phyloP scores from a whole-genome alignment of 2,797 vertebrate genomes.

The Cossypha heuglini region DNA sequence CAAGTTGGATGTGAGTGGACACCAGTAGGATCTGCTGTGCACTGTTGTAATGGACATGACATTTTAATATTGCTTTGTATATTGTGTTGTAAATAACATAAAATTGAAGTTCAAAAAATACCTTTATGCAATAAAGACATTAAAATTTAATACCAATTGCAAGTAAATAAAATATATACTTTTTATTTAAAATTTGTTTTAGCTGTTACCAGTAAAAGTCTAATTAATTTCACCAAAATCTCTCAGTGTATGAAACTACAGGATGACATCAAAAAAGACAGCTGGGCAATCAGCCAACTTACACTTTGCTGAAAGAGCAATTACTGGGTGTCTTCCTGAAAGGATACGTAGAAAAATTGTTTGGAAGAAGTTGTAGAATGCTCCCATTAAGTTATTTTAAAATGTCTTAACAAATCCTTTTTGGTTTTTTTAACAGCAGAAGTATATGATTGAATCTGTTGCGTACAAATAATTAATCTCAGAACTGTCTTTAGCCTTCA shows the following conservation, averaged over 20 bases:
- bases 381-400: neutral
- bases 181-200: neutral
- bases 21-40: neutral
- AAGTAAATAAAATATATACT: neutral
- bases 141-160: conserved; percentile 43
- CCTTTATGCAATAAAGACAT: conserved; percentile 67
- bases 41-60: neutral
- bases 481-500: neutral
- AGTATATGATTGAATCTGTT: neutral
- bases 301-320: neutral
- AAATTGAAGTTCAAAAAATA: conserved; percentile 51
- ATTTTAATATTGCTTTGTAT: conserved; percentile 55
- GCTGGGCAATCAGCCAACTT: neutral
- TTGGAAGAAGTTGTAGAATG: neutral
- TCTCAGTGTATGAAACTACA: neutral
- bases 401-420: neutral
- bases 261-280: neutral
- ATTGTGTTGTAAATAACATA: conserved; percentile 74
- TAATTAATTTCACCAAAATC: neutral
- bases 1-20: conserved; percentile 83
- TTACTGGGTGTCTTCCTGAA: neutral
- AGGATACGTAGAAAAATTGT: neutral
- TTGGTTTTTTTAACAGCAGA: neutral
- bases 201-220: neutral
- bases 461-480: neutral